Conservation (phyloP, 1,140 invertebrate genomes). For the Eubasilissa regina region DNA sequence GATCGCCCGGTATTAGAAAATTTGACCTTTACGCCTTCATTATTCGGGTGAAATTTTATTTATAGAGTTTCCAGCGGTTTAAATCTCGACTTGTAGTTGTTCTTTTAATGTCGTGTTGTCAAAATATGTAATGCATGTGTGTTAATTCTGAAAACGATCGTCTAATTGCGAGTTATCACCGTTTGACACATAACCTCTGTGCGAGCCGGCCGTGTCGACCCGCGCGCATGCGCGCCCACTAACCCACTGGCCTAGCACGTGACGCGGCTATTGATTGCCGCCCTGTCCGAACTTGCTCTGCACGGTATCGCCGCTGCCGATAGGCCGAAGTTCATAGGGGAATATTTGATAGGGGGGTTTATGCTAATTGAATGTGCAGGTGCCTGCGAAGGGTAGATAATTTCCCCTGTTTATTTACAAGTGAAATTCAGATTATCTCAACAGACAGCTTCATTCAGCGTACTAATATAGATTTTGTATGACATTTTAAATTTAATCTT, state of each 20-base stretch:
- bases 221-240: conserved; percentile 56
- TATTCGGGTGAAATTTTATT: too few species aligned
- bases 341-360: conserved; percentile 16
- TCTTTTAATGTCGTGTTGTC: too few species aligned
- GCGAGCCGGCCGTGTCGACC: conserved; percentile 13
- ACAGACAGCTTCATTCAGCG: too few species aligned
- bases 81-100: too few species aligned
- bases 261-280: conserved; percentile 56
- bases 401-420: neutral
- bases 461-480: too few species aligned
- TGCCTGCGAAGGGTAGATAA: neutral
- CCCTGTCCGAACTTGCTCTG: conserved; percentile 3
- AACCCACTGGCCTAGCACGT: conserved; percentile 56
- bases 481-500: too few species aligned
- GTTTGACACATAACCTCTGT: conserved; percentile 41
- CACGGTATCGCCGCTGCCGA: neutral
- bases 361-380: conserved; percentile 4
- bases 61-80: too few species aligned
- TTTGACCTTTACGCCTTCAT: too few species aligned
- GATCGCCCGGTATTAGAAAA: too few species aligned
- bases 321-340: conserved; percentile 17
- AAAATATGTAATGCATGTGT: too few species aligned
- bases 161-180: neutral
- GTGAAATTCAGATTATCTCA: too few species aligned
- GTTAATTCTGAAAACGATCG: too few species aligned